Evolutionary conservation across 1,140 invertebrate species (phyloP), one percentile per base, ranked within the genome.

Genomic region (Ruditapes philippinarum): DNA sequence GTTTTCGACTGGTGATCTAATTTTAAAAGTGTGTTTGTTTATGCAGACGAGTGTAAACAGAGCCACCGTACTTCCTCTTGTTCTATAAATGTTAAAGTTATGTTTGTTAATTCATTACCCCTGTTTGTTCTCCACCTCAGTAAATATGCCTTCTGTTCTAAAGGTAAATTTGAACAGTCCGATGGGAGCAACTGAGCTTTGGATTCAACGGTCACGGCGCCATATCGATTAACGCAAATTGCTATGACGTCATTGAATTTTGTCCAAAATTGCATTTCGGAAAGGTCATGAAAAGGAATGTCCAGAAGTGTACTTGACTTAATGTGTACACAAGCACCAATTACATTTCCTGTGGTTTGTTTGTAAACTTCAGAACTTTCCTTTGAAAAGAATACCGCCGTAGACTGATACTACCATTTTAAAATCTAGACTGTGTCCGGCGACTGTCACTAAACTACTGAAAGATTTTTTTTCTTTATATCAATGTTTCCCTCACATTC

Each of bases 121-220:
- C 33, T 78, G 36, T 78, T 78, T 78, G 28, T 49, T 33, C 45
- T 78, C 42, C 28, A 36, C 31, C 45, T 49, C 42, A 31, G 33
- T 78, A 78, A 78, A 78, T 31, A 78, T 51, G n/a, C 74, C 74
- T 78, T 36, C 74, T 33, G 74, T 78, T 57, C 74, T 4, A 4
- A 54, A 54, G 31, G 28, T 51, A 78, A 78, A 78, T 51, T 51
- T 51, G 45, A n/a, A 36, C 25, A 78, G 74, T 28, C 22, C 3
- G 2, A 78, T 28, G 12, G 31, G 45, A 49, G 74, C 22, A 49
- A 33, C 42, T 25, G 42, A 28, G 49, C 42, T 12, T 57, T 0
- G 42, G 0, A 28, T 51, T 12, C 9, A 28, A 0, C 36, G 25
- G 74, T 78, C 25, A 51, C 74, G 74, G 74, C 74, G 74, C 74